Evolutionary conservation across 2,113 vertebrate genomes (phyloP).

Genomic region (Pantherophis guttatus): DNA sequence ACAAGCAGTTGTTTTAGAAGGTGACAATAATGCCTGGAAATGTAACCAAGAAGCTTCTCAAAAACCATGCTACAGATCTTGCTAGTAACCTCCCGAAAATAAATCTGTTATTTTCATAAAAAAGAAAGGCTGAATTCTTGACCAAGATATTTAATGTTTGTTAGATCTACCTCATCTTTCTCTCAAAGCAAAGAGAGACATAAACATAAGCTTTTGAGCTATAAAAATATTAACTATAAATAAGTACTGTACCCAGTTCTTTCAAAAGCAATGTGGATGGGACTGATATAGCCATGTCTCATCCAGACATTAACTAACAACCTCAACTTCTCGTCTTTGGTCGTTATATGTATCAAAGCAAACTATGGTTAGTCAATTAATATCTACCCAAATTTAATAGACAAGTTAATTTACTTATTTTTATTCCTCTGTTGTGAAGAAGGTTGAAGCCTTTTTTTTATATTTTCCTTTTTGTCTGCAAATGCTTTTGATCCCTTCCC

Average conservation of each 20-base stretch:
- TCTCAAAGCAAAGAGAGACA: background rate
- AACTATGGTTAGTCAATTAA: background rate
- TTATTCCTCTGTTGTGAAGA: background rate
- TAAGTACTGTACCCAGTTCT: background rate
- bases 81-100: background rate
- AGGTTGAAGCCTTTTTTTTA: background rate
- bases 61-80: background rate
- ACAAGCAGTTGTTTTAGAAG: background rate
- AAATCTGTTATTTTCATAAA: background rate
- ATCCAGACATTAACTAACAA: background rate
- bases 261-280: background rate
- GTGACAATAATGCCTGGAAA: background rate
- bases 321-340: background rate
- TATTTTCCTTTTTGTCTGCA: background rate
- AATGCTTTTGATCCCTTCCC: background rate
- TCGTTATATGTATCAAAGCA: background rate
- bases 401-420: background rate
- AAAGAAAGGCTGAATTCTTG: background rate
- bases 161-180: background rate
- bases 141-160: background rate
- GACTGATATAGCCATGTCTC: background rate
- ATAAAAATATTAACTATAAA: background rate
- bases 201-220: background rate
- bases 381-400: background rate
- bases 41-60: background rate